Evolutionary conservation across 2,113 vertebrate species (phyloP).

Genomic region (Osmerus eperlanus): DNA sequence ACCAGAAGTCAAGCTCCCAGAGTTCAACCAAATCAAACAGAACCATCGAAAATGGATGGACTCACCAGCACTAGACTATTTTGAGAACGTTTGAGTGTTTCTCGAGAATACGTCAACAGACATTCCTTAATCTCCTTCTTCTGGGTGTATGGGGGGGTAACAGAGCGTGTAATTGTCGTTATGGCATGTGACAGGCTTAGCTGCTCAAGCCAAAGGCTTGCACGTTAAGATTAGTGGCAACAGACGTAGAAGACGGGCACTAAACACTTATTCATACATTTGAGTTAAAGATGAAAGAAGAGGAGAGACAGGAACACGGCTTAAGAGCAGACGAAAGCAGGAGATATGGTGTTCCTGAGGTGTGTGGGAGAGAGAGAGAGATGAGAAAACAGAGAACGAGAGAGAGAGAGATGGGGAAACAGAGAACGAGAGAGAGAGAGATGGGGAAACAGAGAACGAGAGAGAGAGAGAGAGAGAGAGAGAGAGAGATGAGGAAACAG

Average conservation of each 20-base stretch:
- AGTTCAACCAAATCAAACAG: too few relatives aligned
- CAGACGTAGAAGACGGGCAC: conserved; percentile 1
- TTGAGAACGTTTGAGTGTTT: not conserved
- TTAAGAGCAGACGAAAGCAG: not conserved
- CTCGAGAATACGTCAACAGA: not conserved
- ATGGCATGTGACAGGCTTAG: conserved; percentile 77
- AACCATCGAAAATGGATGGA: too few relatives aligned
- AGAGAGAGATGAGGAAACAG: too few relatives aligned
- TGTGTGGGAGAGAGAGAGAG: too few relatives aligned
- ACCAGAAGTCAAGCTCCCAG: not conserved
- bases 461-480: not conserved
- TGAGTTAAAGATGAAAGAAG: conserved; percentile 14
- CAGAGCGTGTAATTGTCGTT: conserved; percentile 67
- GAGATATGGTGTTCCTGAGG: too few relatives aligned
- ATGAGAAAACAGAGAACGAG: not conserved
- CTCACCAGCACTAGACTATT: not conserved
- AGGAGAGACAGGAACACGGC: conserved; percentile 1
- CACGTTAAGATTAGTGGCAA: conserved; percentile 76
- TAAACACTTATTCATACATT: conserved; percentile 14
- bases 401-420: not conserved
- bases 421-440: not conserved
- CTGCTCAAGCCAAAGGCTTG: conserved; percentile 82
- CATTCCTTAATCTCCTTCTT: not conserved
- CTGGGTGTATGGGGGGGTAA: conserved; percentile 59
- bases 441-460: not conserved